Conservation (phyloP, 2,113 vertebrate species). For the Gallinago undulata region DNA sequence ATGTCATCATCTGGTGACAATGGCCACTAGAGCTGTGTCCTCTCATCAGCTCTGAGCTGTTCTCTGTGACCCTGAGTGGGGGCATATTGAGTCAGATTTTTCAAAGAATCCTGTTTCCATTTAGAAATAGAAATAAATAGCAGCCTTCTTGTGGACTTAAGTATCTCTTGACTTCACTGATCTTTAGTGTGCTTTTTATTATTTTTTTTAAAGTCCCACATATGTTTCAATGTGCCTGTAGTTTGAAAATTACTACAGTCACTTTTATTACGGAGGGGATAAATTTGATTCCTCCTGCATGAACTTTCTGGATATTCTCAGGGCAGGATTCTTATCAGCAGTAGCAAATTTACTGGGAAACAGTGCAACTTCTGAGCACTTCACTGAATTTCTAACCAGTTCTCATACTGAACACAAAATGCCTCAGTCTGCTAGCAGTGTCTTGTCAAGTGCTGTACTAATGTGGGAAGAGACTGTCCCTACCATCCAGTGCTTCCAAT, state of each 20-base stretch:
- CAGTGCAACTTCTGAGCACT: background rate
- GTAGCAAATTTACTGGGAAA: background rate
- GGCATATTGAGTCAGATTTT: background rate
- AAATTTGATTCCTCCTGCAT: background rate
- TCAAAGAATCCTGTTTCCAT: background rate
- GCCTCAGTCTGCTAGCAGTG: fast-evolving
- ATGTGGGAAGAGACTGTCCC: background rate
- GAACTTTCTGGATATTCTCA: background rate
- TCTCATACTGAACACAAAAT: background rate
- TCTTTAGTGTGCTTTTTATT: background rate
- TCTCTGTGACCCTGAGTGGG: background rate
- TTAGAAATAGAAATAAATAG: background rate
- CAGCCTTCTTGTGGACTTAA: background rate
- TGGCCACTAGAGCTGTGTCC: background rate
- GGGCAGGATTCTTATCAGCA: background rate
- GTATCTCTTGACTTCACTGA: background rate
- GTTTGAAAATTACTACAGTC: background rate
- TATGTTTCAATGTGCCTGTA: background rate
- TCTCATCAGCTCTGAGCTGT: background rate
- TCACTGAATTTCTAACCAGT: background rate
- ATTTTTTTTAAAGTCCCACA: background rate
- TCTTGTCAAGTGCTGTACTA: background rate
- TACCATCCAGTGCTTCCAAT: background rate
- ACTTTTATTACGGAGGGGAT: background rate
- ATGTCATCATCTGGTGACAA: background rate